Base-by-base conservation (phyloP, 2,797 vertebrate species). In the Rhinogobio ventralis region DNA sequence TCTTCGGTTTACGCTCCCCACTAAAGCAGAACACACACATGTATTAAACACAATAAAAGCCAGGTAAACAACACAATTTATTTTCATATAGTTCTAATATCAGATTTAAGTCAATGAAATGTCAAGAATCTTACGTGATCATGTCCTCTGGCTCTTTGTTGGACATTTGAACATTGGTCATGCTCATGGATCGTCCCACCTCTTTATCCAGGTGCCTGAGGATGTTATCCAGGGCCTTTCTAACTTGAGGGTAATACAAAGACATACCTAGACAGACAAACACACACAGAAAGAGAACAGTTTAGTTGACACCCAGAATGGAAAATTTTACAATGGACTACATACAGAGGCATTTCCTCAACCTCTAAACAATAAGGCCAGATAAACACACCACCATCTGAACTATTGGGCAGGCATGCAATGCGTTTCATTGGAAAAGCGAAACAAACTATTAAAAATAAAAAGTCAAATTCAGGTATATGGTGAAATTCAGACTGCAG, bases 61-160 rank as follows among this genome's bases (percentile, higher is more conserved):
- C 17, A 77, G 9, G 19, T 19, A 84, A 30, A 53, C 36, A 19
- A 19, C 11, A 14, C 17, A 7, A n/a, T 68, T 83, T 7, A 25
- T 75, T 45, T 75, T 15, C 33, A 42, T 36, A 36, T 1, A 1
- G 46, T 57, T 28, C 7, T 13, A 76, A 60, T 57, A 28, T 62
- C 9, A 82, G 0, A 49, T 20, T 71, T 30, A 64, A 66, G 45
- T 10, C 69, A 13, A 36, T 13, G 42, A 30, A 60, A 53, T 73
- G 13, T 55, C 15, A 69, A 66, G 69, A 51, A 92, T 95, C 97
- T 14, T 93, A 99, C 98, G 98, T 99, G 87, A 99, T 99, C 98
- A 99, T 99, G 89, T 99, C 98, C 93, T 99, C 98, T 0, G 98
- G 98, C 88, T 99, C 98, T 90, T 99, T 99, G 89, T 99, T 99